Conservation (phyloP, 2,113 vertebrate genomes). For the Thomomys bottae region DNA sequence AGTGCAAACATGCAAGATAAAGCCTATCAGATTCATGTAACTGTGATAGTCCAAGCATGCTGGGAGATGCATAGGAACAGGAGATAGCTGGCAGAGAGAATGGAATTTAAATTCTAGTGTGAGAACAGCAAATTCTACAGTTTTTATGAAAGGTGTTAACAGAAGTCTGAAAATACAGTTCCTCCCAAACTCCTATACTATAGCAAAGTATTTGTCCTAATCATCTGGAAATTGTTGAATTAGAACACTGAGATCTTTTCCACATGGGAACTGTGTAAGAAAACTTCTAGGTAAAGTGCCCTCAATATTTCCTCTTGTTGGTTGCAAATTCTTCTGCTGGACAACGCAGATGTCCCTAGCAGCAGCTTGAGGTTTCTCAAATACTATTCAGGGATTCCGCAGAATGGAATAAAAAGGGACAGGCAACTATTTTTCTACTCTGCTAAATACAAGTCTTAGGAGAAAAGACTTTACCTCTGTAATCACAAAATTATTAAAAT, state of each 20-base stretch:
- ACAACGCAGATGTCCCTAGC: neutral
- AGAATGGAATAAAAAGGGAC: neutral
- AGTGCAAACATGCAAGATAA: constrained; percentile 5
- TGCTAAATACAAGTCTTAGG: constrained; percentile 18
- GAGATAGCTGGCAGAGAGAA: constrained; percentile 7
- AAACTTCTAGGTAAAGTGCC: neutral
- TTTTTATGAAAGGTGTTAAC: neutral
- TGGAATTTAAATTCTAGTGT: neutral
- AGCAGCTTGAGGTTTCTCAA: neutral
- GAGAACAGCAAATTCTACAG: neutral
- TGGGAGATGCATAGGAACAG: neutral
- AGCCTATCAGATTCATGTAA: neutral
- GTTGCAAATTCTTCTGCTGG: neutral
- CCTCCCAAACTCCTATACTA: neutral
- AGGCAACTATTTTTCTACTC: neutral
- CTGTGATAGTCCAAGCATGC: neutral
- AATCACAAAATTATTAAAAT: constrained; percentile 37
- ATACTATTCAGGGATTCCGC: neutral
- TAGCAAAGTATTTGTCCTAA: neutral
- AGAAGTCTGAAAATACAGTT: neutral
- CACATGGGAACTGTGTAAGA: neutral
- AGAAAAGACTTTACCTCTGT: neutral
- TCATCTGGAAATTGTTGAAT: neutral
- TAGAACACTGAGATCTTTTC: neutral
- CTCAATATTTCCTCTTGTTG: neutral